phyloP scores from a whole-genome alignment of 2,888 invertebrate genomes.

The Philonicus albiceps region DNA sequence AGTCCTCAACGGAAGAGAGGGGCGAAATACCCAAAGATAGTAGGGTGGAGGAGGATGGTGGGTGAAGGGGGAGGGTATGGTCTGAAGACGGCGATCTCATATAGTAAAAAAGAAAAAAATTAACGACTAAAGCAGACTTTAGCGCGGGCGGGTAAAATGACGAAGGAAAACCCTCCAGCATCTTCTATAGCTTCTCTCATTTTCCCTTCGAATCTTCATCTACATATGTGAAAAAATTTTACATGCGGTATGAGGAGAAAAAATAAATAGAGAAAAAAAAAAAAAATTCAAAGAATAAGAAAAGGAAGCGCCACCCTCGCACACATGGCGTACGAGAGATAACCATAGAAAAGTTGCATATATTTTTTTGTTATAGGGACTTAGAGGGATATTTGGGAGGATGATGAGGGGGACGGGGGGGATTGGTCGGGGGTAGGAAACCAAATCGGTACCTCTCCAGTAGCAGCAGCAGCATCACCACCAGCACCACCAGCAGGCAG shows the following conservation, averaged over 20 bases:
- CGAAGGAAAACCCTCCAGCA: background rate
- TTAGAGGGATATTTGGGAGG: background rate
- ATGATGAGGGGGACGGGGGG: too few species aligned
- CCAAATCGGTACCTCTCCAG: background rate
- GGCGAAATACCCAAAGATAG: background rate
- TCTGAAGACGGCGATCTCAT: background rate
- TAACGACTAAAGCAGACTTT: background rate
- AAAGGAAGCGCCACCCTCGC: conserved; percentile 26
- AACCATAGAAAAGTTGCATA: conserved; percentile 29
- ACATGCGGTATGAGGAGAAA: background rate
- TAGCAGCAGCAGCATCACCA: background rate
- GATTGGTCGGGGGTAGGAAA: background rate
- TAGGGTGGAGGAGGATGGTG: too few species aligned
- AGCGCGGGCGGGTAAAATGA: background rate
- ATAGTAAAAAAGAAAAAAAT: background rate
- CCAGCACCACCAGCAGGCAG: background rate
- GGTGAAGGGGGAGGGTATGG: too few species aligned
- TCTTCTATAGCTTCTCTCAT: background rate
- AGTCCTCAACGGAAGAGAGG: background rate
- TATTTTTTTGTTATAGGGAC: background rate
- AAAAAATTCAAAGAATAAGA: background rate
- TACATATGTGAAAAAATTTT: background rate
- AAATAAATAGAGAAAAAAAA: background rate
- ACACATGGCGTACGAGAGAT: conserved; percentile 5
- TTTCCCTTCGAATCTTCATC: background rate